Percentiles rank a stretch among this genome's conserved stretches.
Evolutionary conservation across 2,797 vertebrate species (phyloP).

Genomic region (Heliangelus exortis): DNA sequence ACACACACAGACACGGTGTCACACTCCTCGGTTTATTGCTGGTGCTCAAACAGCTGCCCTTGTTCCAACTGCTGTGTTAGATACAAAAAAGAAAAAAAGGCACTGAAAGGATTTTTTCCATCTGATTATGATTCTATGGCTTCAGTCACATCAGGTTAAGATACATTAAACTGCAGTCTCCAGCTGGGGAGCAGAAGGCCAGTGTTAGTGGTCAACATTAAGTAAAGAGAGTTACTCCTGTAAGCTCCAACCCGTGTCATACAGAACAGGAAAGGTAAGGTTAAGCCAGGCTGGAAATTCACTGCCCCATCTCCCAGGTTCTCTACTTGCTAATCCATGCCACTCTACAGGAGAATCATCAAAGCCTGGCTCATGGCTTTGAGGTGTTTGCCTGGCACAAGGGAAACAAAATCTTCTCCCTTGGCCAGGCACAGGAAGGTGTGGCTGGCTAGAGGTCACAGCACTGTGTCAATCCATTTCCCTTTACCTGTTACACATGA

Average conservation of each 20-base stretch:
- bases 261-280: background rate
- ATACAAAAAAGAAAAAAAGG: slow-evolving; percentile 19
- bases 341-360: background rate
- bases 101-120: slow-evolving; percentile 8
- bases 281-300: background rate
- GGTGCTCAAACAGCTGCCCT: background rate
- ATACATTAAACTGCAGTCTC: background rate
- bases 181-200: background rate
- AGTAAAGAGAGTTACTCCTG: background rate
- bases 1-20: background rate
- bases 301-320: background rate
- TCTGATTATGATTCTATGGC: background rate
- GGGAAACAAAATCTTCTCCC: background rate
- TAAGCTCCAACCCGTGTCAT: background rate
- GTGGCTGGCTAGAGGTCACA: background rate
- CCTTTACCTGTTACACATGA: background rate
- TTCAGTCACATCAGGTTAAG: background rate
- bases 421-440: background rate
- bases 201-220: slow-evolving; percentile 18
- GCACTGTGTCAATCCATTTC: background rate
- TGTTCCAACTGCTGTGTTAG: background rate
- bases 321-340: background rate
- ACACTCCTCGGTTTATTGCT: slow-evolving; percentile 43
- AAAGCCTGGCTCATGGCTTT: background rate
- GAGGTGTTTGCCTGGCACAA: background rate